phyloP scores from a whole-genome alignment of 2,888 invertebrate genomes.

The Patella caerulea region DNA sequence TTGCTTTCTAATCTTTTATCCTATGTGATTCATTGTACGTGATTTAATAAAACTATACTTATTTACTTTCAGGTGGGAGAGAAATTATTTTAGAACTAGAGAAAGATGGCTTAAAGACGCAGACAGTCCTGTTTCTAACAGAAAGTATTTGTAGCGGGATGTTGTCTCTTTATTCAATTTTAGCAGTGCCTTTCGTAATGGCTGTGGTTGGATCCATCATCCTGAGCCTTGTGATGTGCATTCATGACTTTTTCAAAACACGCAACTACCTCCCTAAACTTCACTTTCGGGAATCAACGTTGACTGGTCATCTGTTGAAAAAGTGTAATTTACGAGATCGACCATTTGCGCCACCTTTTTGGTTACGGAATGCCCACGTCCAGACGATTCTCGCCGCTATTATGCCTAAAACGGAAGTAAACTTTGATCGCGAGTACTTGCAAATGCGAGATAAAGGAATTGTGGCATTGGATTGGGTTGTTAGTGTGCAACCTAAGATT shows the following conservation, averaged over 20 bases:
- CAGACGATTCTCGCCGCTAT: constrained; percentile 57
- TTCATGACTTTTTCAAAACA: constrained; percentile 24
- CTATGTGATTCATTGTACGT: no score
- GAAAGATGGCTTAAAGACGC: no score
- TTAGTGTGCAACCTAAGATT: constrained; percentile 34
- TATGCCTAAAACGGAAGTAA: constrained; percentile 35
- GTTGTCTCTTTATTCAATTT: constrained; percentile 28
- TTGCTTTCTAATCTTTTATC: no score
- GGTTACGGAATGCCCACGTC: constrained; percentile 51
- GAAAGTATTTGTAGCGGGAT: constrained; percentile 13
- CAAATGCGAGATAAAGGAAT: constrained; percentile 64
- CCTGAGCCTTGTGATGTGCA: constrained; percentile 27
- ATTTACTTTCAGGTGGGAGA: no score
- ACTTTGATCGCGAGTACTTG: constrained; percentile 61
- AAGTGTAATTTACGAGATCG: constrained; percentile 48
- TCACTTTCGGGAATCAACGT: constrained; percentile 57
- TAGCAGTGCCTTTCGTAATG: constrained; percentile 30
- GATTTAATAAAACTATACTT: no score
- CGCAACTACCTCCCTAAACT: constrained; percentile 44
- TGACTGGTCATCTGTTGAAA: constrained; percentile 56
- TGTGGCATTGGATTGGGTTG: constrained; percentile 65
- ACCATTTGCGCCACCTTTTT: constrained; percentile 52
- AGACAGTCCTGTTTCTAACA: no score
- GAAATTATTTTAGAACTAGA: no score
- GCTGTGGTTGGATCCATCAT: constrained; percentile 31